Percentiles rank a stretch among this genome's conserved stretches.
Conservation (phyloP, 2,888 invertebrate species). For the Iselma pallidipennis region DNA sequence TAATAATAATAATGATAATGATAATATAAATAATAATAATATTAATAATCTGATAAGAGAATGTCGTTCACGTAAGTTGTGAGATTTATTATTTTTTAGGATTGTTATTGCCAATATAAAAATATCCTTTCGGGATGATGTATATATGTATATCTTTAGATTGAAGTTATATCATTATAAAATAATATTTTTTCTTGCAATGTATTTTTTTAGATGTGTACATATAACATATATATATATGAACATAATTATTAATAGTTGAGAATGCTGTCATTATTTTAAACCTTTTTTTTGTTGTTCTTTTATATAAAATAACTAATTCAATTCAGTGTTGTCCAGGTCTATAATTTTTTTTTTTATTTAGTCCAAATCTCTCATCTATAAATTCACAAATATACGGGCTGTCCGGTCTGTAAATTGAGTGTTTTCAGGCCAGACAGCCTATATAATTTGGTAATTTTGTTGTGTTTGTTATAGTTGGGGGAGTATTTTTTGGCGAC, state of each 20-base stretch:
- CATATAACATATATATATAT: conserved; percentile 44
- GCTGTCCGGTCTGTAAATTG: too few species aligned
- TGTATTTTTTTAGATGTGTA: conserved; percentile 58
- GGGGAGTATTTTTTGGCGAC: too few species aligned
- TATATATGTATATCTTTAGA: conserved; percentile 57
- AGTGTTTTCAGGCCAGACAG: too few species aligned
- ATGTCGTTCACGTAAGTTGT: too few species aligned
- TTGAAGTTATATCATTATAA: conserved; percentile 52
- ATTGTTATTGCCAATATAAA: conserved; percentile 46
- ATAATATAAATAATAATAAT: too few species aligned
- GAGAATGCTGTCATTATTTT: not conserved
- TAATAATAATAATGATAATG: too few species aligned
- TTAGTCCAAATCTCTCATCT: too few species aligned
- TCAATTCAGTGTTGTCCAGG: not conserved
- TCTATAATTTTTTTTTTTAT: too few species aligned
- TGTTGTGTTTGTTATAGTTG: too few species aligned
- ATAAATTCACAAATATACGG: too few species aligned
- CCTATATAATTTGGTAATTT: too few species aligned
- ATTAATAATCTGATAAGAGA: too few species aligned
- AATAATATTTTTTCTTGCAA: conserved; percentile 56
- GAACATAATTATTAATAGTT: conserved; percentile 40
- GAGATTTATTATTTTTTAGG: conserved; percentile 27
- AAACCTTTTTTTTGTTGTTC: not conserved
- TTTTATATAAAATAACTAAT: not conserved
- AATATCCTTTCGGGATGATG: conserved; percentile 45